phyloP scores from a whole-genome alignment of 2,797 vertebrate species.

The Hypotaenidia okinawae region DNA sequence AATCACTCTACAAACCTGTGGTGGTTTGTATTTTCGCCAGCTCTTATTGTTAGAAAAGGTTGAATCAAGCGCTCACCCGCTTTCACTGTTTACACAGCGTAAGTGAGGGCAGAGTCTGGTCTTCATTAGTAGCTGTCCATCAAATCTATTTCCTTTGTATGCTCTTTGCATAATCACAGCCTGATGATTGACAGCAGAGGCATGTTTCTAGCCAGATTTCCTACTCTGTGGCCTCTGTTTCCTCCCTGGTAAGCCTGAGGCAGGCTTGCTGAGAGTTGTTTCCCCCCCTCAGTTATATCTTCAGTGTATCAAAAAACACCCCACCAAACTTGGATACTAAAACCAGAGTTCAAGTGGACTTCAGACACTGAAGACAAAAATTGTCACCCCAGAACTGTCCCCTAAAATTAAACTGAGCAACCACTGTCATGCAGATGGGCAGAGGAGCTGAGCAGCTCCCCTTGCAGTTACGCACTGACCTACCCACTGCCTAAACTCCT shows the following conservation, averaged over 20 bases:
- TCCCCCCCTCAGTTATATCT: not conserved
- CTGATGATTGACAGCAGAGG: slow-evolving; percentile 32
- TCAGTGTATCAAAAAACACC: not conserved
- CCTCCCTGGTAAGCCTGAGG: not conserved
- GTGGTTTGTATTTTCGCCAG: not conserved
- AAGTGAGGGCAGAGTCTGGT: slow-evolving; percentile 4
- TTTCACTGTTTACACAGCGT: not conserved
- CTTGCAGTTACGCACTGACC: not conserved
- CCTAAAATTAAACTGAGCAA: not conserved
- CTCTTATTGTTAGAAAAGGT: not conserved
- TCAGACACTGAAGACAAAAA: not conserved
- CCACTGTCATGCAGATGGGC: fast-evolving
- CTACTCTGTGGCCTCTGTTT: slow-evolving; percentile 35
- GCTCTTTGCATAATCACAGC: slow-evolving; percentile 10
- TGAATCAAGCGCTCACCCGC: not conserved
- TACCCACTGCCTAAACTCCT: not conserved
- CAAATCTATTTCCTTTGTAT: slow-evolving; percentile 48
- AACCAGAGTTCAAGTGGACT: not conserved
- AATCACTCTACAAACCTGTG: not conserved
- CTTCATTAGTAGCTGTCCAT: slow-evolving; percentile 61
- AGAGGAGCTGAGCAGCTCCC: not conserved
- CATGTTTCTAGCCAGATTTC: slow-evolving; percentile 35
- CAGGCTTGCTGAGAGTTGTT: not conserved
- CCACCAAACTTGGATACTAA: not conserved
- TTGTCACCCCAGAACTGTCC: not conserved